Base-by-base conservation (phyloP, 35 echinoderm and acorn worm species). In the Stichopus chloronotus region DNA sequence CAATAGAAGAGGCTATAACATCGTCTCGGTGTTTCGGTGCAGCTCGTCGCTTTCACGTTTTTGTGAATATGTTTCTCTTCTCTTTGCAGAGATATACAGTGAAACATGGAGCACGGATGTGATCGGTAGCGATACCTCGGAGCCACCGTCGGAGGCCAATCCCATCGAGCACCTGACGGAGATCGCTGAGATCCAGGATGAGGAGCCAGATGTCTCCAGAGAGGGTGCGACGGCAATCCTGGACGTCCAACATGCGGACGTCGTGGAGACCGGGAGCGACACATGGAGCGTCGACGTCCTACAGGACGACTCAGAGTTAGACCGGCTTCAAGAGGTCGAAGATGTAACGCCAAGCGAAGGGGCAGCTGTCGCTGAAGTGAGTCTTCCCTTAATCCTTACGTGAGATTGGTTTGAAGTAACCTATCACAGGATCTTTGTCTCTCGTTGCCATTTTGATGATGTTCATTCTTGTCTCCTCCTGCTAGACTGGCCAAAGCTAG, bases 91-190 rank as follows among this genome's bases (percentile, higher is more conserved):
- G 72, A 57, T 91, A 22, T 78, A 91, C n/a, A 91, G 76, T 87
- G 97, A 99, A 68, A 99, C 97, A 25, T 99, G 97, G 97, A 99
- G 97, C 89, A 99, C 97, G 6, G 95, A 96, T 52, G 95, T 99
- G 53, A 93, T 94, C n/a, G 95, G 92, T 5, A 99, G 97, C 82
- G 97, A 99, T 91, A 95, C 92, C 21, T 94, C 93, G 1, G 95
- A 96, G 72, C 93, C 96, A 0, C 95, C 95, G 3, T 94, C 96
- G 54, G 96, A 97, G 81, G 91, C 95, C 4, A 96, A 96, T 90
- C 93, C 97, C 52, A 99, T 93, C 22, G 97, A 99, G 52, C 87
- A 94, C 16, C 95, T 99, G 7, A 96, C 96, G 83, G 97, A 99
- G 74, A 99, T 99, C 16, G 92, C 95, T 2, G 96, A 97, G 87